Base-by-base conservation (phyloP, 2,113 vertebrate species). In the Alosa alosa region DNA sequence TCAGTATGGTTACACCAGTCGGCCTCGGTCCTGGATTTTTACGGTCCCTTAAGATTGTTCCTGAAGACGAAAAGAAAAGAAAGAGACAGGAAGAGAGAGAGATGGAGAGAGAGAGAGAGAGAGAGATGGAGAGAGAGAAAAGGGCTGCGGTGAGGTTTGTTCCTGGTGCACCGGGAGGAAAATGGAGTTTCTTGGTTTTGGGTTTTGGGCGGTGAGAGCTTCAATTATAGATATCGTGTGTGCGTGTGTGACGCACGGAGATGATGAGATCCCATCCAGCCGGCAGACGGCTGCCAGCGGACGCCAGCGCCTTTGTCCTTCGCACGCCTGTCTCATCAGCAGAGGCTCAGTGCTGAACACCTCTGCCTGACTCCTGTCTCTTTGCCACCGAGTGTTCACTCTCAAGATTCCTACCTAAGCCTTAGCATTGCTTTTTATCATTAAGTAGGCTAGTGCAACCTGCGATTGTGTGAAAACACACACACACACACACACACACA, bases 201-300 rank as follows among this genome's bases (percentile, higher is more conserved):
- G 86, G 72, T 81, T 78, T 36, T 84, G 64, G 84, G 84, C 81
- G 46, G 85, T n/a, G 41, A 81, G 75, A 81, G 84, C 72, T 82
- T 89, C 83, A 90, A 87, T 90, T 87, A 91, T 85, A 81, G 84
- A 89, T 88, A 81, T 81, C 82, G n/a, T 82, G 60, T 64, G 18
- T 84, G 64, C 45, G 64, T 82, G 60, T 46, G 83, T 87, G 86
- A 83, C 81, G 84, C 86, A 85, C 20, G 44, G 39, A 20, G 64
- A 89, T 44, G 60, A 75, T 20, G 81, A 11, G 31, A 47, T 55
- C 87, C 82, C 41, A 50, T 84, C 84, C 84, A 87, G 82, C 46
- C n/a, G 36, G 20, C 68, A 82, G 60, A 36, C 55, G 83, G 72
- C 57, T 87, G 81, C 52, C 39, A 39, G 1, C 9, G 7, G 31